Percentiles rank a stretch among this genome's conserved stretches.
Evolutionary conservation across 2,113 vertebrate species (phyloP).

Genomic region (Mastomys natalensis): DNA sequence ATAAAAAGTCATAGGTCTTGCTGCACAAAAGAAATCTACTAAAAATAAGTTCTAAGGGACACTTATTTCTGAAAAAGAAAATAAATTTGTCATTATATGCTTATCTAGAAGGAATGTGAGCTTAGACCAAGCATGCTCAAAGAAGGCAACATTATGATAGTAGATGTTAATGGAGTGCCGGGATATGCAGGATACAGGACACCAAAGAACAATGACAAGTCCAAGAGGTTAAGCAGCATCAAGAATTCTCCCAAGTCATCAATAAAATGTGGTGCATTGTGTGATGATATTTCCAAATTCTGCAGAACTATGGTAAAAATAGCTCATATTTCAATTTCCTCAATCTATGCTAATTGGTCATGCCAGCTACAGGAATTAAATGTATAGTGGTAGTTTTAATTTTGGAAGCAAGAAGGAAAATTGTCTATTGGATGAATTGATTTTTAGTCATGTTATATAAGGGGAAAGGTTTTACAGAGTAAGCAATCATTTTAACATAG

Average conservation of each 20-base stretch:
- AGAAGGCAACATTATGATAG: no score
- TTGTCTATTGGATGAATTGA: background rate
- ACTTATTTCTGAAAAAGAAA: background rate
- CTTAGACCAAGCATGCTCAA: background rate
- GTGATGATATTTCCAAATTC: background rate
- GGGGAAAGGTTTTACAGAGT: background rate
- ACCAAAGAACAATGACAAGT: background rate
- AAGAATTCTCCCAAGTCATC: background rate
- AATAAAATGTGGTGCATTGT: background rate
- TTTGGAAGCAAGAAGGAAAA: background rate
- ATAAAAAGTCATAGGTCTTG: background rate
- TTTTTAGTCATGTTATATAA: background rate
- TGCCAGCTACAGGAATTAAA: no score
- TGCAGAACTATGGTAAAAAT: background rate
- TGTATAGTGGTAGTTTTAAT: background rate
- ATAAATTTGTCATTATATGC: background rate
- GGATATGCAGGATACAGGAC: no score
- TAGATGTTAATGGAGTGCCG: accelerated
- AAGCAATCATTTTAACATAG: background rate
- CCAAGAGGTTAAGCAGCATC: no score
- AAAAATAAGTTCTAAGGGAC: background rate
- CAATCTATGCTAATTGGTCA: background rate
- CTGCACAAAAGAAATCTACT: background rate
- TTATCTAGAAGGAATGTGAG: background rate
- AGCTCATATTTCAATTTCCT: background rate